Evolutionary conservation across 2,888 invertebrate species (phyloP).

Genomic region (Sphaeridia pumilis): DNA sequence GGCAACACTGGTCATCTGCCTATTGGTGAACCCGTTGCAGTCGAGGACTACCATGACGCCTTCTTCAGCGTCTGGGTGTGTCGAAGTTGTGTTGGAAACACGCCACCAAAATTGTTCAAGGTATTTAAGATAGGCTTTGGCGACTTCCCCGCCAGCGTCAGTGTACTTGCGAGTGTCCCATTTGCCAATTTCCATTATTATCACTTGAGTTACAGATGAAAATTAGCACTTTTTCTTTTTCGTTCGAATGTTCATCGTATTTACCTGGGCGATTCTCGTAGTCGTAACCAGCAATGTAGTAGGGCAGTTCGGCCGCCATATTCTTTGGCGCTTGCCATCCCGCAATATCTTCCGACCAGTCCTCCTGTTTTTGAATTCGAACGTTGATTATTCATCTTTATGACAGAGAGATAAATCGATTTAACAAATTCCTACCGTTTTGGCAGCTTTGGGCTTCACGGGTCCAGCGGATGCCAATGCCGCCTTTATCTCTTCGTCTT

Average conservation of each 20-base stretch:
- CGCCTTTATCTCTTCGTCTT: too few relatives aligned
- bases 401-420: too few relatives aligned
- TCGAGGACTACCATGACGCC: background rate
- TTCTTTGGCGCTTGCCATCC: background rate
- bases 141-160: background rate
- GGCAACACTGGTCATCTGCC: background rate
- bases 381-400: too few relatives aligned
- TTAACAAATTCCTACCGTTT: too few relatives aligned
- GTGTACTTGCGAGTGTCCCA: background rate
- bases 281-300: background rate
- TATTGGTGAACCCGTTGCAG: background rate
- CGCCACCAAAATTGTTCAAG: background rate
- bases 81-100: background rate
- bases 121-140: background rate
- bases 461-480: too few relatives aligned
- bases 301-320: background rate
- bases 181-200: background rate
- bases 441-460: too few relatives aligned
- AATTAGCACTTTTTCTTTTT: too few relatives aligned
- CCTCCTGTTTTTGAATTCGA: too few relatives aligned
- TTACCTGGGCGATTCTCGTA: background rate
- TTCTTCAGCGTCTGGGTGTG: background rate
- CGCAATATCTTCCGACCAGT: background rate
- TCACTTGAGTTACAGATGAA: too few relatives aligned
- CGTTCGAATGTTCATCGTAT: too few relatives aligned